A percentile compares a stretch with the other conserved stretches of the same genome.
Evolutionary conservation across 1,140 invertebrate genomes (phyloP).

Genomic region (Drosophila melanica): DNA sequence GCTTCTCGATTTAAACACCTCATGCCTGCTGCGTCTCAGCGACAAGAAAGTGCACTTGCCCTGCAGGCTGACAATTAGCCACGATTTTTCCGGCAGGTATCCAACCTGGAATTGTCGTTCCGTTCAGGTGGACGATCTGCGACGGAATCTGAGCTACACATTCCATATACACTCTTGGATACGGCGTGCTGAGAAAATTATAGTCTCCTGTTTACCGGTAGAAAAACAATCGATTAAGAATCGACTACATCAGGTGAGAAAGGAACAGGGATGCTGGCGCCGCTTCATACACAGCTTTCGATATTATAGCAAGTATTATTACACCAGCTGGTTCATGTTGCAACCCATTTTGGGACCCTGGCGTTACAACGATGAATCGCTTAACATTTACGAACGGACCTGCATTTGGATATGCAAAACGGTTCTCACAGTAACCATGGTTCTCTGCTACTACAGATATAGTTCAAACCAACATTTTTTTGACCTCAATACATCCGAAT

Average conservation of each 20-base stretch:
- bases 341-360: slow-evolving; percentile 38
- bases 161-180: slow-evolving; percentile 27
- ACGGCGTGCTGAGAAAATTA: slow-evolving; percentile 3
- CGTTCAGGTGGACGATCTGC: slow-evolving; percentile 29
- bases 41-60: slow-evolving; percentile 23
- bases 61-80: slow-evolving; percentile 29
- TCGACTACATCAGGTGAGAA: too few relatives aligned
- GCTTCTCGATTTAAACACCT: slow-evolving; percentile 4
- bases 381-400: slow-evolving; percentile 23
- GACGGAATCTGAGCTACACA: slow-evolving; percentile 20
- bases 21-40: slow-evolving; percentile 29
- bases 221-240: background rate
- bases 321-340: slow-evolving; percentile 29
- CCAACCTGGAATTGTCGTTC: slow-evolving; percentile 36
- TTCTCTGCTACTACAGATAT: slow-evolving; percentile 13
- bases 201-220: slow-evolving; percentile 2
- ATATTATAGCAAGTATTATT: slow-evolving; percentile 9
- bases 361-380: slow-evolving; percentile 9
- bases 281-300: background rate
- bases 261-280: background rate
- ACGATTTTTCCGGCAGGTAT: slow-evolving; percentile 28
- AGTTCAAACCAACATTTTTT: background rate
- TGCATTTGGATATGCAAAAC: slow-evolving; percentile 36
- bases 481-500: background rate
- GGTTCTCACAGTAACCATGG: slow-evolving; percentile 13